Conservation (phyloP, 2,797 vertebrate species). For the Erethizon dorsatum region DNA sequence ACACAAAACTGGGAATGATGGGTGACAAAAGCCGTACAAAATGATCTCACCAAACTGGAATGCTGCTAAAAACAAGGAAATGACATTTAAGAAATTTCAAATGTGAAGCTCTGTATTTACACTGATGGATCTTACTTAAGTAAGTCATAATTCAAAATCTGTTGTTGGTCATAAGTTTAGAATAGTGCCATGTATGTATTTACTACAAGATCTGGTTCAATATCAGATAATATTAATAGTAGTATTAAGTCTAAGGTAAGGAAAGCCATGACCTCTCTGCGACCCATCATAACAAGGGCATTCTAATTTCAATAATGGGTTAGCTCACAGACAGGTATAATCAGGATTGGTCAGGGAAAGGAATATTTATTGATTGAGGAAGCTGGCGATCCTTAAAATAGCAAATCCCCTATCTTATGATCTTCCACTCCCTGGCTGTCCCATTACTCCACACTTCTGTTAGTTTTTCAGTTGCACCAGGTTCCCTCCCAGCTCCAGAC, state of each 20-base stretch:
- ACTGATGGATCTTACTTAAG: background rate
- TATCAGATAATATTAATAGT: background rate
- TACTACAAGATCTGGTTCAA: background rate
- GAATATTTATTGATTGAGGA: background rate
- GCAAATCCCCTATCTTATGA: too few relatives aligned
- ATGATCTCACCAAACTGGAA: constrained; percentile 57
- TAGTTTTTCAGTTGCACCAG: background rate
- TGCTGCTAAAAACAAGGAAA: background rate
- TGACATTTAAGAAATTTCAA: constrained; percentile 40
- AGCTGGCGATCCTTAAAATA: background rate
- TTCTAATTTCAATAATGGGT: background rate
- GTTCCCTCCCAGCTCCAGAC: background rate
- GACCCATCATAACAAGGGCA: background rate
- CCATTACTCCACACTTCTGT: background rate
- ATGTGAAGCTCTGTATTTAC: background rate
- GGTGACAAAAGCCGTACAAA: constrained; percentile 32
- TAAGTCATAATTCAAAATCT: background rate
- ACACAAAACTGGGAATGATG: constrained; percentile 48
- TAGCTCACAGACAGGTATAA: background rate
- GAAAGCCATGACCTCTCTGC: background rate
- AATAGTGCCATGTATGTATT: background rate
- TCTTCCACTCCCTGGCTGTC: background rate
- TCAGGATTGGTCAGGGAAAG: background rate
- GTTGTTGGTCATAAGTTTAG: background rate
- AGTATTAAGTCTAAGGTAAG: background rate